Evolutionary conservation across 2,113 vertebrate species (phyloP).

Genomic region (Thalassoma bifasciatum): DNA sequence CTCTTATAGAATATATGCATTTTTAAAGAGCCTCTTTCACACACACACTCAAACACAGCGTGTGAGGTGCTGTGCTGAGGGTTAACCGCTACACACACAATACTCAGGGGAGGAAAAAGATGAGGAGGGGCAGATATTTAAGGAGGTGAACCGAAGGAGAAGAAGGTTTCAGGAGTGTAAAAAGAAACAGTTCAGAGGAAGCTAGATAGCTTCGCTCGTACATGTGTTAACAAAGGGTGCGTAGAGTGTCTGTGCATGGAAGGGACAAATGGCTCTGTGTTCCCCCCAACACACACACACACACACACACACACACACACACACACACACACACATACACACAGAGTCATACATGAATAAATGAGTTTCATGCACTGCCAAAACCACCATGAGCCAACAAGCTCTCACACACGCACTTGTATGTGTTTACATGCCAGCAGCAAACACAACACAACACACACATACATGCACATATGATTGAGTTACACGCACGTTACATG

Average conservation of each 20-base stretch:
- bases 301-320: slow-evolving; percentile 30
- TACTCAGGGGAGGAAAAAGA: slow-evolving; percentile 4
- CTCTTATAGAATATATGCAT: slow-evolving; percentile 77
- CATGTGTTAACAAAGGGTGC: slow-evolving; percentile 34
- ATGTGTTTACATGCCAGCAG: slow-evolving; percentile 35
- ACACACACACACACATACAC: slow-evolving; percentile 20
- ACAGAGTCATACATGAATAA: slow-evolving; percentile 67
- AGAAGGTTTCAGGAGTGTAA: not conserved
- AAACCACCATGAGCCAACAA: slow-evolving; percentile 44
- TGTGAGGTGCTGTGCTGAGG: not conserved
- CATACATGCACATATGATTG: slow-evolving; percentile 35
- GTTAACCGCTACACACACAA: slow-evolving; percentile 20
- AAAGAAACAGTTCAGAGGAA: not conserved
- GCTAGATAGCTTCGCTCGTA: slow-evolving; percentile 41
- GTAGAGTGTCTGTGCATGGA: slow-evolving; percentile 28
- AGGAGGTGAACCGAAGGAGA: not conserved
- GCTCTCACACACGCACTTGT: slow-evolving; percentile 27
- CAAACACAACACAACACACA: slow-evolving; percentile 13
- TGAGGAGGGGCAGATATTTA: slow-evolving; percentile 15
- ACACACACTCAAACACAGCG: slow-evolving; percentile 12
- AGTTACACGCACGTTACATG: slow-evolving; percentile 63
- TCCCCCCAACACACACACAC: slow-evolving; percentile 28
- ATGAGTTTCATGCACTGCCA: slow-evolving; percentile 70
- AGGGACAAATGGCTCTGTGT: slow-evolving; percentile 41
- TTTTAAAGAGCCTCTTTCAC: slow-evolving; percentile 64